Base-by-base conservation (phyloP, 2,797 vertebrate species). In the Enteromius viviparus region DNA sequence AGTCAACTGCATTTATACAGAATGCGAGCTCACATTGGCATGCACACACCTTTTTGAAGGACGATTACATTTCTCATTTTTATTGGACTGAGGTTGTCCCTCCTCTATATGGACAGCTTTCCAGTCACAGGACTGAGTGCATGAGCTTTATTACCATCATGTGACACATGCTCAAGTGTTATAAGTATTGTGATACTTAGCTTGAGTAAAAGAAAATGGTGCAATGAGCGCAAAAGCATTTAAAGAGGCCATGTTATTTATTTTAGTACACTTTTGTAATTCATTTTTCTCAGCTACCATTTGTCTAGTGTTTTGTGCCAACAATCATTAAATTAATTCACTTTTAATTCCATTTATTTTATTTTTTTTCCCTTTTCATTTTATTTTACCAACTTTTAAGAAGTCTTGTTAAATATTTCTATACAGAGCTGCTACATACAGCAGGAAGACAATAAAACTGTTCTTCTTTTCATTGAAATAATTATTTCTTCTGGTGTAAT, bases 161-260 rank as follows among this genome's bases (percentile, higher is more conserved):
- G 78, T 84, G 83, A 80, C 32, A 79, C 40, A 80, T 80, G 15
- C 14, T 80, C 37, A 69, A 58, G 51, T 58, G 49, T 29, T 29
- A 29, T 29, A 29, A 29, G 29, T 32, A 32, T 19, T n/a, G 70
- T 37, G 26, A 60, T 60, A 60, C 34, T 51, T 64, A 32, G 6
- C 6, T 81, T 19, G 9, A 49, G 69, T 34, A 21, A 76, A 47
- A 64, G 69, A 32, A 21, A 51, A 10, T 1, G 2, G 15, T 45
- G 55, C 0, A 0, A 2, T 45, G 21, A 75, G 34, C 58, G 72
- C 21, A 37, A 32, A 76, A 14, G 8, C 14, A 5, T 75, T 58
- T 75, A 23, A 75, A 75, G 21, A 58, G 51, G 32, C 21, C 21
- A 7, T n/a, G 9, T n/a, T 1, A 23, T 53, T 51, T 21, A 12